These are phyloP conservation scores for Cristatella mucedo DNA, from an alignment of 2,888 invertebrate species.

Conservation along the genomic window DNA sequence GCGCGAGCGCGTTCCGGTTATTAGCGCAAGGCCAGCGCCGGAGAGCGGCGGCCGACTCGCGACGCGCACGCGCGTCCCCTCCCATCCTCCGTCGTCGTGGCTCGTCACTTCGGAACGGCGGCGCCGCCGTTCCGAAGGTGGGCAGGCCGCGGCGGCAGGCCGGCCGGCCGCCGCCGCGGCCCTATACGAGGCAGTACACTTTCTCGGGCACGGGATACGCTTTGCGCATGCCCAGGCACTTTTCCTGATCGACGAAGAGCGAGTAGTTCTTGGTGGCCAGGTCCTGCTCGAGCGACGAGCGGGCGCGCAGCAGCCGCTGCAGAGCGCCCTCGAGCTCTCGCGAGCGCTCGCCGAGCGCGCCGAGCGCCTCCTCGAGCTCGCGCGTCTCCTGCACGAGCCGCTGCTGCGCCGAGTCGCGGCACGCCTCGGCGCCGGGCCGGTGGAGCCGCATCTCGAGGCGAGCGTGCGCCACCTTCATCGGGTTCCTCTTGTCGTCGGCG, in stretches of 20 bases:
- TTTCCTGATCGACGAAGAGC: neutral
- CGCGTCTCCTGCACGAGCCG: neutral
- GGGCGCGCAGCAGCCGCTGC: neutral
- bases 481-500: neutral
- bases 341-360: neutral
- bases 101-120: too few species aligned
- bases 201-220: constrained; percentile 1
- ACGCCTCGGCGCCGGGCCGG: neutral
- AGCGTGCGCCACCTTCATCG: neutral
- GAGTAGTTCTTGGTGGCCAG: neutral
- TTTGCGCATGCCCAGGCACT: constrained; percentile 1
- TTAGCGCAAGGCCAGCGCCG: too few species aligned
- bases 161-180: too few species aligned
- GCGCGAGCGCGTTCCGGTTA: too few species aligned
- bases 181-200: neutral
- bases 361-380: constrained; percentile 3
- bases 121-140: too few species aligned
- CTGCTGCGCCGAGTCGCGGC: neutral
- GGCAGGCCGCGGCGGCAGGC: too few species aligned
- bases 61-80: too few species aligned
- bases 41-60: too few species aligned
- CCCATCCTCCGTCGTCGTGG: too few species aligned
- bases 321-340: neutral
- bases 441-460: neutral
- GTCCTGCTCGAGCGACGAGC: neutral